These are phyloP conservation scores for Sebastes elongatus DNA, from an alignment of 2,797 vertebrate species.

Conservation along the genomic window DNA sequence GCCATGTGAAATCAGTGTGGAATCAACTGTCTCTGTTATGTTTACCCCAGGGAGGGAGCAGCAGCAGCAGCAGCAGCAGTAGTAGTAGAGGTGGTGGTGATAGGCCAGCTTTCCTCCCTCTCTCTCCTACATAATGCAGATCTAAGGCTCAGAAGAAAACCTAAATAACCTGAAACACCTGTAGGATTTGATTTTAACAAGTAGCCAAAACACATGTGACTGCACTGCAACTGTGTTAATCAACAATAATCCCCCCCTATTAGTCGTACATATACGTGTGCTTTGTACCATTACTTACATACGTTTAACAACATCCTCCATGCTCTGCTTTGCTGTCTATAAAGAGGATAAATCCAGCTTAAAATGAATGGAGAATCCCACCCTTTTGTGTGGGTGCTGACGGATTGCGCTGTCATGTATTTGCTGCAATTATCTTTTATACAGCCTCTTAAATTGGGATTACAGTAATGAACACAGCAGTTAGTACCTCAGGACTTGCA, in stretches of 20 bases:
- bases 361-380: constrained; percentile 20
- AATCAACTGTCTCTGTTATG: constrained; percentile 63
- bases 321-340: background rate
- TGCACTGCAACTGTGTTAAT: background rate
- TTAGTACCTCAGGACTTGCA: constrained; percentile 34
- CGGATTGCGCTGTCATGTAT: constrained; percentile 15
- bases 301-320: background rate
- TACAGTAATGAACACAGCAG: constrained; percentile 29
- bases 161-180: constrained; percentile 3
- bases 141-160: background rate
- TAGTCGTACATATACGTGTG: background rate
- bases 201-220: background rate
- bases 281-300: background rate
- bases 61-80: background rate
- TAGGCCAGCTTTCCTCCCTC: background rate
- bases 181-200: background rate
- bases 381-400: constrained; percentile 44
- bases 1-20: constrained; percentile 51
- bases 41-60: constrained; percentile 49
- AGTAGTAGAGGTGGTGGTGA: background rate
- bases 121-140: background rate
- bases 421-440: constrained; percentile 33
- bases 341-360: constrained; percentile 1
- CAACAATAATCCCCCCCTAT: background rate
- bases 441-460: constrained; percentile 20